Conservation (phyloP, 1,140 invertebrate species). For the Leptopilina boulardi region DNA sequence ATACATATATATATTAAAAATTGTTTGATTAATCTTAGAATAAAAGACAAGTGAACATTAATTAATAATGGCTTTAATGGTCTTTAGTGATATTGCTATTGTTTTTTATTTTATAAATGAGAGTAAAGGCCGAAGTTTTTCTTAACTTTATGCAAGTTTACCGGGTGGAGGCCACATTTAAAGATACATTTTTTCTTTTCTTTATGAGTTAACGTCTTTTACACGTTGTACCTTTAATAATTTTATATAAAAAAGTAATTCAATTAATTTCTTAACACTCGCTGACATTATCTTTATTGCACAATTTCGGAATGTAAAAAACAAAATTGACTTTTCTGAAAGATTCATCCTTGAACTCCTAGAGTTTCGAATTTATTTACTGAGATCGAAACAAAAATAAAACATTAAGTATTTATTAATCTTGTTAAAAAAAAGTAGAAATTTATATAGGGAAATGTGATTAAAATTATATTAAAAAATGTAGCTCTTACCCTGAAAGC, state of each 20-base stretch:
- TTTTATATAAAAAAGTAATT: neutral
- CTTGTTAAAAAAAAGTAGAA: neutral
- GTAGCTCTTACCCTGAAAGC: neutral
- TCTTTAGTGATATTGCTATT: neutral
- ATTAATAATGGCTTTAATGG: neutral
- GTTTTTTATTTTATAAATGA: neutral
- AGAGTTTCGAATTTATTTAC: conserved; percentile 17
- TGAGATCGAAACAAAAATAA: neutral
- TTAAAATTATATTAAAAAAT: neutral
- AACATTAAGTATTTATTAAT: neutral
- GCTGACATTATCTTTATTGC: no score
- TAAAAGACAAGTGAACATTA: neutral
- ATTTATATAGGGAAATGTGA: no score
- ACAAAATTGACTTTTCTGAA: neutral
- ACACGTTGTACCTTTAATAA: neutral
- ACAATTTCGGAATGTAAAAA: no score
- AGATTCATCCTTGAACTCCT: neutral
- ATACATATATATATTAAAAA: conserved; percentile 46
- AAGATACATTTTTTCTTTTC: neutral
- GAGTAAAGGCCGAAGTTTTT: neutral
- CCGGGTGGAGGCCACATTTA: conserved; percentile 1
- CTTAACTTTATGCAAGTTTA: neutral
- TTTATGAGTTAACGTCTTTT: neutral
- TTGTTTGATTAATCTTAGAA: neutral
- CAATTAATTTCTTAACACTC: no score